Conservation (phyloP, 2,888 invertebrate species). For the Scaptomyza flava region DNA sequence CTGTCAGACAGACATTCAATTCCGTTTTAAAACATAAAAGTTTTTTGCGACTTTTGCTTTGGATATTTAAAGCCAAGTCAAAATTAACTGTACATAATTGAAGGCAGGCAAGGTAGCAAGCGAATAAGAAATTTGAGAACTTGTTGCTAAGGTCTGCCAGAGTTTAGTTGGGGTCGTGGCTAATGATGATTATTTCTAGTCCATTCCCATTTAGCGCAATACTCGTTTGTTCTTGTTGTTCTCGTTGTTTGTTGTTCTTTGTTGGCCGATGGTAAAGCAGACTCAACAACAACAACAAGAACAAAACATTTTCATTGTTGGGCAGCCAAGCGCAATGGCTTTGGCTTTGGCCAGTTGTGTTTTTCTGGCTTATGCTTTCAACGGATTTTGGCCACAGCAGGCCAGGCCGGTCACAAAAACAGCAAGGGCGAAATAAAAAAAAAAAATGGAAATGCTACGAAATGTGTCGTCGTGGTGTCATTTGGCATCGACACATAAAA, state of each 20-base stretch:
- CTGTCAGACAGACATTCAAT: conserved; percentile 12
- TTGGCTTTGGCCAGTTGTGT: conserved; percentile 24
- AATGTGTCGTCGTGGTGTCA: conserved; percentile 72
- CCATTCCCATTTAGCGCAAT: conserved; percentile 65
- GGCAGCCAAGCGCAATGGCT: conserved; percentile 71
- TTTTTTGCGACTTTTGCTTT: conserved; percentile 8
- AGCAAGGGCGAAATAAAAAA: not conserved
- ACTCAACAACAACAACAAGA: conserved; percentile 1
- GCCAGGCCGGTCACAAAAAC: not conserved
- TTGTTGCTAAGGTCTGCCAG: conserved; percentile 56
- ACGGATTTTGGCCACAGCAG: conserved; percentile 64
- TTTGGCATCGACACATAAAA: conserved; percentile 62
- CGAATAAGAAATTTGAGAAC: conserved; percentile 20
- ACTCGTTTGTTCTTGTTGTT: conserved; percentile 38
- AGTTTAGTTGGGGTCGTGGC: conserved; percentile 45
- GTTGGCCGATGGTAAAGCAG: not conserved
- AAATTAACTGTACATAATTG: conserved; percentile 43
- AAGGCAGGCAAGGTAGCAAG: conserved; percentile 14
- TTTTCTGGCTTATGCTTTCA: conserved; percentile 72
- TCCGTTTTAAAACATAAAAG: conserved; percentile 15
- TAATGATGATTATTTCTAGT: conserved; percentile 78
- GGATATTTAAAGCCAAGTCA: conserved; percentile 25
- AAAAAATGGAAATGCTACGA: conserved; percentile 47
- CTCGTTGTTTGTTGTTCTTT: not conserved
- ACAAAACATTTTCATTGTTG: conserved; percentile 78